Conservation (phyloP, 2,888 invertebrate genomes). For the Pegoplata infirma region DNA sequence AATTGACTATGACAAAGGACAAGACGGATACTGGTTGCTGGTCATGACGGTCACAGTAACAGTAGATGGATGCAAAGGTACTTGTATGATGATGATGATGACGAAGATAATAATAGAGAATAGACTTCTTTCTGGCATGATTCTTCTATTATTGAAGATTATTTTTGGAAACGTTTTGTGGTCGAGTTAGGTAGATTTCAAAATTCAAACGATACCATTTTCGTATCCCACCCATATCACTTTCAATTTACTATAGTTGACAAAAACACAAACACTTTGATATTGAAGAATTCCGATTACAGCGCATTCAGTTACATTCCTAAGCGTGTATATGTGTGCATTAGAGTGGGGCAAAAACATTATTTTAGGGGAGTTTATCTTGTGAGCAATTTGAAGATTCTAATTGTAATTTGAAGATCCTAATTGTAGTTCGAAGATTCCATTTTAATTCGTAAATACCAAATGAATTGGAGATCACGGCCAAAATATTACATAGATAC, state of each 20-base stretch:
- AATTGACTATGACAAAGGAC: slow-evolving; percentile 43
- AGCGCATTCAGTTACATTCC: too few relatives aligned
- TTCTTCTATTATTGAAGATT: slow-evolving; percentile 10
- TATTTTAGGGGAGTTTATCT: too few relatives aligned
- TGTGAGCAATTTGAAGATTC: too few relatives aligned
- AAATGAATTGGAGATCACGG: too few relatives aligned
- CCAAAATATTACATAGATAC: too few relatives aligned
- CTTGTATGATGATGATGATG: background rate
- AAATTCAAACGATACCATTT: background rate
- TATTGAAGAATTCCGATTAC: too few relatives aligned
- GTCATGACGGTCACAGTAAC: background rate
- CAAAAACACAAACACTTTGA: too few relatives aligned
- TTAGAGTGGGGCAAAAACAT: too few relatives aligned
- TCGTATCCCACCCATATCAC: slow-evolving; percentile 22
- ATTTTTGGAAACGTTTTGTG: slow-evolving; percentile 7
- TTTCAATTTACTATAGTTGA: slow-evolving; percentile 8
- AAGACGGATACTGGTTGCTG: slow-evolving; percentile 24
- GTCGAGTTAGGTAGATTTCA: background rate
- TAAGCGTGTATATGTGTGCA: too few relatives aligned
- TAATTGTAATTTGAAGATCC: too few relatives aligned
- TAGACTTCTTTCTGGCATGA: background rate
- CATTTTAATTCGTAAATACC: too few relatives aligned
- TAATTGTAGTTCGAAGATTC: too few relatives aligned
- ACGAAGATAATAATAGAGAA: background rate
- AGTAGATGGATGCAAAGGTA: background rate